phyloP scores from a whole-genome alignment of 2,113 vertebrate species.

The Chloropsis hardwickii region DNA sequence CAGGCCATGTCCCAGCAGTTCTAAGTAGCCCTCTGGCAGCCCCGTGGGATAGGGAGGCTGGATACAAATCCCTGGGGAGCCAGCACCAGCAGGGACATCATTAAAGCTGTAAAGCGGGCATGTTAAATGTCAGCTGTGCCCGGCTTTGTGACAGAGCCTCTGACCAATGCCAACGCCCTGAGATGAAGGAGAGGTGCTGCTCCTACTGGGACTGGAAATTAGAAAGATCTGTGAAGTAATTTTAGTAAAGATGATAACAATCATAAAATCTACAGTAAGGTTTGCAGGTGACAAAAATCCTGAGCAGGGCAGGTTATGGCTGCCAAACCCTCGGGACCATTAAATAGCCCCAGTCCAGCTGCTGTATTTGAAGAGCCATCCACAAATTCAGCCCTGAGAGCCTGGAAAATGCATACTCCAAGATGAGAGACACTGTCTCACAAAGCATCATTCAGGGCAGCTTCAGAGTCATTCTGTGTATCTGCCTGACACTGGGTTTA shows the following conservation, averaged over 20 bases:
- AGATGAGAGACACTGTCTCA: not conserved
- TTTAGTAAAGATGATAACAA: not conserved
- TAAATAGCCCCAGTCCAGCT: not conserved
- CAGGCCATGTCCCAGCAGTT: not conserved
- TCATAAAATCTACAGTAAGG: not conserved
- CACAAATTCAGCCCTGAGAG: not conserved
- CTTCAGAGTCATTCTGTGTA: not conserved
- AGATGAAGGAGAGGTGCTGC: not conserved
- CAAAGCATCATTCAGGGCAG: not conserved
- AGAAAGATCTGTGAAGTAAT: not conserved
- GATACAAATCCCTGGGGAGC: not conserved
- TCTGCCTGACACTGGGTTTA: not conserved
- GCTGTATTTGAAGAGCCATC: not conserved
- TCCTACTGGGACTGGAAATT: not conserved
- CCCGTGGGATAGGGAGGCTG: fast-evolving
- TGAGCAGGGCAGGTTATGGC: not conserved
- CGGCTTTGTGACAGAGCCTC: not conserved
- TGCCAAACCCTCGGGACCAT: not conserved
- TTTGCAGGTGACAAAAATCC: not conserved
- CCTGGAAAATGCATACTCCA: not conserved
- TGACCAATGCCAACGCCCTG: fast-evolving
- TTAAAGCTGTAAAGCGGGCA: not conserved
- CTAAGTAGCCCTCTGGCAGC: not conserved
- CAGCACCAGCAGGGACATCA: not conserved
- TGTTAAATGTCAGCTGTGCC: not conserved